A percentile compares a stretch with the other conserved stretches of the same genome.
phyloP scores from a whole-genome alignment of 2,888 invertebrate genomes.

The Carabus problematicus region DNA sequence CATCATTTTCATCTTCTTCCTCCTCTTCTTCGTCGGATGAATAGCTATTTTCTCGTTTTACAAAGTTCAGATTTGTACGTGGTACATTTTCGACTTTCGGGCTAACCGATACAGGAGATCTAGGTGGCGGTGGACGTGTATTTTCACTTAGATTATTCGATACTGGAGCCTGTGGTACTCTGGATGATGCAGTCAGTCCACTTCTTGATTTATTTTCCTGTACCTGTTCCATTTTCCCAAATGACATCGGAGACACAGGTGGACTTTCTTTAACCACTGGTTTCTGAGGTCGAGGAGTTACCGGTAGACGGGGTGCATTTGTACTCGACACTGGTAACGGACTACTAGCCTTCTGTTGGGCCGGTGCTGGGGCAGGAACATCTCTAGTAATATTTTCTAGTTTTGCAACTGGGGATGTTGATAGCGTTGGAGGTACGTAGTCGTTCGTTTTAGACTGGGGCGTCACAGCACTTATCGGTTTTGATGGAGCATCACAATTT shows the following conservation, averaged over 20 bases:
- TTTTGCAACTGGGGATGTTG: constrained; percentile 51
- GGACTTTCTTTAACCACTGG: neutral
- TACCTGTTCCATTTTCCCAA: constrained; percentile 12
- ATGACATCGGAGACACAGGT: neutral
- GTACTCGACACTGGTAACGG: constrained; percentile 16
- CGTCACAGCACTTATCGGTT: constrained; percentile 45
- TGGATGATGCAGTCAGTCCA: too few species aligned
- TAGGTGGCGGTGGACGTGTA: neutral
- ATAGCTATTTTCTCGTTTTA: constrained; percentile 38
- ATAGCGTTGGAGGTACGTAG: constrained; percentile 36
- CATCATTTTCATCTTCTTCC: constrained; percentile 45
- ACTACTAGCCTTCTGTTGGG: constrained; percentile 26
- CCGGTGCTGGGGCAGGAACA: constrained; percentile 43
- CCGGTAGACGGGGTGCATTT: neutral
- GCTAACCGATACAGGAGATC: neutral
- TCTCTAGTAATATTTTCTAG: constrained; percentile 45
- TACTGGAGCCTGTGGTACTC: neutral
- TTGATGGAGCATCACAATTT: constrained; percentile 43
- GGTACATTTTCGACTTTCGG: neutral
- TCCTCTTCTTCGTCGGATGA: constrained; percentile 44
- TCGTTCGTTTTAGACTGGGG: constrained; percentile 17
- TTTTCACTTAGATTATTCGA: constrained; percentile 5
- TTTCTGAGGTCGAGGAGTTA: constrained; percentile 2
- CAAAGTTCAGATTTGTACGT: constrained; percentile 23
- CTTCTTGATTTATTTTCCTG: constrained; percentile 1